Evolutionary conservation across 2,888 invertebrate genomes (phyloP), one percentile per base, ranked within the genome.

Genomic region (Leptopilina drosophilae): DNA sequence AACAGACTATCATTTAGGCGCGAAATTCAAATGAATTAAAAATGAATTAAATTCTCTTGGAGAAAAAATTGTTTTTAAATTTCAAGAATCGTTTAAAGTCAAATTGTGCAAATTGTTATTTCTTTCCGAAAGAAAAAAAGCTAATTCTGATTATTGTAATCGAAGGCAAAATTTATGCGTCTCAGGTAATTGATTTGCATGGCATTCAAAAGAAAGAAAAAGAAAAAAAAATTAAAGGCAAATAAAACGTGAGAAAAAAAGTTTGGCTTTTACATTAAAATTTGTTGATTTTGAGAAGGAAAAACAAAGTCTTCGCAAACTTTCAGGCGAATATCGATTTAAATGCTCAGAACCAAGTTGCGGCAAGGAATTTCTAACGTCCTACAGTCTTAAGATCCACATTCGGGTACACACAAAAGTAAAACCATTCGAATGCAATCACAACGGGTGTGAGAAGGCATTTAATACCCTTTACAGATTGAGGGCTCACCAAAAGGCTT

Each of bases 341-440:
- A 96, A 97, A 92, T 98, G 98, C 92, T 94, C 95, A 62, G 96
- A 97, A 92, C 94, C 95, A 82, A 94, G 94, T 85, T 98, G 98
- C 92, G 96, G 96, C 81, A 98, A 98, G 93, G 96, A 97, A 81
- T 98, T 98, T 93, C 94, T 98, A 80, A 98, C 98, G 40, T 98
- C 98, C 46, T 98, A 98, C 93, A 98, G 98, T 93, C 93, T 98
- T 84, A 98, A 98, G 93, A 98, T 98, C 87, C 98, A 98, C 92
- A 95, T 97, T 83, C 94, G 98, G 84, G 98, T 98, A 62, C 98
- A 98, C 92, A 98, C 98, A 0, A 97, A 98, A 93, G 94, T 94
- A 81, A 98, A 98, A 93, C 98, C 98, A 0, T 98, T 98, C 90
- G 95, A 95, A 88, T 98, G 98, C 92, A 94, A 94, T 84, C 95